Evolutionary conservation across 2,113 vertebrate genomes (phyloP), one percentile per base, ranked within the genome.

Genomic region (Tor tambroides): DNA sequence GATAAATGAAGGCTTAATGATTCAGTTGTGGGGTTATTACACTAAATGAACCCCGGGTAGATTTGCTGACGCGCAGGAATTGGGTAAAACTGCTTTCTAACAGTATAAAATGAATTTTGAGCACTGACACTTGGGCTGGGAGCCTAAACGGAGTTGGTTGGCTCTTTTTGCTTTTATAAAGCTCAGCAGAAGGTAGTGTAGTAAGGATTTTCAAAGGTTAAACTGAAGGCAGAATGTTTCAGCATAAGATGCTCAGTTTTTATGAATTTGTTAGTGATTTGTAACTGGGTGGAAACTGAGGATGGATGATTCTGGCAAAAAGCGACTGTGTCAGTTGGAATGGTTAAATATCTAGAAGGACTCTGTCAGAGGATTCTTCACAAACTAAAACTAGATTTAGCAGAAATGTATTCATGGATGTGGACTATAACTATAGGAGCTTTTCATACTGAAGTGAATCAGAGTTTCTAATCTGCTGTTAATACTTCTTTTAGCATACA

Each of bases 71-170:
- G 4, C 0, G n/a, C 23, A 32, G 65, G 41, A 69, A 69, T 69
- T 32, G 38, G 19, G 80, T 69, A 51, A 23, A 83, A 51, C 80
- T 46, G 41, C 80, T 67, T 82, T 28, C 61, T 51, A 67, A 83
- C n/a, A 51, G 17, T 21, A 30, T 83, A 15, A 69, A 83, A 51
- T 49, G 3, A 30, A 32, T 83, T 83, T 71, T 23, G 17, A 23
- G 35, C 38, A 26, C 38, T 46, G 80, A 65, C 35, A 46, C 30
- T 65, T 21, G 56, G 32, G 26, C 21, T 5, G 38, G 56, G n/a
- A 63, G 59, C 59, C 6, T 69, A 51, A 69, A 32, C 35, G 2
- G n/a, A 32, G 32, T 69, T 69, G 17, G 17, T 69, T 49, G 9
- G 38, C 15, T 46, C 15, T 81, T 43, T 82, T 46, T 41, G 80